Conservation (phyloP, 2,113 vertebrate species). For the Maylandia zebra region DNA sequence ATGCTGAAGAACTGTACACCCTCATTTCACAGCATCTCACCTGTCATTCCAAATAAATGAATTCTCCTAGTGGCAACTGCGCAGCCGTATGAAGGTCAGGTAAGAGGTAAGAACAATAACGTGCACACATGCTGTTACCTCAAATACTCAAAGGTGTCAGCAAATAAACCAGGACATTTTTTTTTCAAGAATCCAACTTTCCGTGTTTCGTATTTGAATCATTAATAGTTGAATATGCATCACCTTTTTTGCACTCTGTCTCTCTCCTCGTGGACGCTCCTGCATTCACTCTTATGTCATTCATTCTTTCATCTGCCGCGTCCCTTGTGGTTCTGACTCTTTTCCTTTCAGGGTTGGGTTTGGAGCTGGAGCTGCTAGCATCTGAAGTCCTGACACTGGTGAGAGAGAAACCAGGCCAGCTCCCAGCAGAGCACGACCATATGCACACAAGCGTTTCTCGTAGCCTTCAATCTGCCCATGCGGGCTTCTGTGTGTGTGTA, state of each 20-base stretch:
- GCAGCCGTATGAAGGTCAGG: background rate
- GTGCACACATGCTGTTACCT: background rate
- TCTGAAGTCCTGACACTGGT: slow-evolving; percentile 12
- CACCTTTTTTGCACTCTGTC: background rate
- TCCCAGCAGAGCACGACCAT: slow-evolving; percentile 35
- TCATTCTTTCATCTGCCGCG: background rate
- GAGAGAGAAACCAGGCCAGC: slow-evolving; percentile 54
- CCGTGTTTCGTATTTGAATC: background rate
- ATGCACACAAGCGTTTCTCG: background rate
- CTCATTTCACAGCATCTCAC: background rate
- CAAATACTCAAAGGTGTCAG: background rate
- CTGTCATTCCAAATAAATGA: rapidly evolving
- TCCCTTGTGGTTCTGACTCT: background rate
- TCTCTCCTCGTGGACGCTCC: background rate
- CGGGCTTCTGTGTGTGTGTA: background rate
- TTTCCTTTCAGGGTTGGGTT: background rate
- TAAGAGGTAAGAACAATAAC: background rate
- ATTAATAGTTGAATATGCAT: background rate
- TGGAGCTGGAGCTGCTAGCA: background rate
- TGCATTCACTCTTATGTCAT: background rate
- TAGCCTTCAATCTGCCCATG: background rate
- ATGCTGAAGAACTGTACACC: background rate
- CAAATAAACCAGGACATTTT: background rate
- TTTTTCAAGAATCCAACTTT: background rate
- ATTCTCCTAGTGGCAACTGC: background rate